Percentiles rank a stretch among this genome's conserved stretches.
These are phyloP conservation scores for Kuschelorhynchus macadamiae DNA, from an alignment of 2,888 invertebrate species.

Conservation along the genomic window DNA sequence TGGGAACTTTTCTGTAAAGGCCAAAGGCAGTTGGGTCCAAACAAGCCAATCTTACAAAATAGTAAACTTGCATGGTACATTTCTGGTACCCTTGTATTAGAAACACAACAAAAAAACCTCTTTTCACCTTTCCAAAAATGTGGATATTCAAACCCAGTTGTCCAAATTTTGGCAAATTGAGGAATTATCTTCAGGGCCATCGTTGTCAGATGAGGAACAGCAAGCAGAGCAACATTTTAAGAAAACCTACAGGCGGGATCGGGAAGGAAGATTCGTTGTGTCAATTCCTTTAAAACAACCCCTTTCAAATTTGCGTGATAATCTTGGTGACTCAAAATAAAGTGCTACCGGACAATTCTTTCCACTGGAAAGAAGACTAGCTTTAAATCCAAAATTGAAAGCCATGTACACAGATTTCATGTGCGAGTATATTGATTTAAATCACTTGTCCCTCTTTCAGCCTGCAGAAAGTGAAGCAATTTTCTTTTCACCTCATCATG, in stretches of 20 bases:
- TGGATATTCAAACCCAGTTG: not conserved
- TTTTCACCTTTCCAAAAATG: not conserved
- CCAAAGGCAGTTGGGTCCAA: too few species aligned
- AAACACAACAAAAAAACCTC: too few species aligned
- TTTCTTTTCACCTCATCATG: conserved; percentile 6
- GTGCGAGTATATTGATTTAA: conserved; percentile 4
- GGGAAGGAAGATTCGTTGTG: not conserved
- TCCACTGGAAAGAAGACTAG: not conserved
- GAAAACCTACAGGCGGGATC: not conserved
- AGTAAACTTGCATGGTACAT: too few species aligned
- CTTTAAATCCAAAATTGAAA: not conserved
- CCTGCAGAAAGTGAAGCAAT: not conserved
- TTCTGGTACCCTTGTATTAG: too few species aligned
- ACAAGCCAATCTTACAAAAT: too few species aligned
- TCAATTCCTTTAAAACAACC: conserved; percentile 1
- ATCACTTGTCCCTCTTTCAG: conserved; percentile 10
- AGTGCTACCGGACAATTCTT: not conserved
- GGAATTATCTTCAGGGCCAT: not conserved
- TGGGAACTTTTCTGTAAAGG: not conserved
- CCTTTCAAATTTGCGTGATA: not conserved
- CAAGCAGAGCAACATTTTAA: not conserved
- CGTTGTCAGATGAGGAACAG: not conserved
- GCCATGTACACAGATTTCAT: not conserved
- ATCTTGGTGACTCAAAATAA: not conserved
- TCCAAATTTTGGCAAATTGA: not conserved